Evolutionary conservation across 2,113 vertebrate genomes (phyloP).

Genomic region (Dasyurus viverrinus): DNA sequence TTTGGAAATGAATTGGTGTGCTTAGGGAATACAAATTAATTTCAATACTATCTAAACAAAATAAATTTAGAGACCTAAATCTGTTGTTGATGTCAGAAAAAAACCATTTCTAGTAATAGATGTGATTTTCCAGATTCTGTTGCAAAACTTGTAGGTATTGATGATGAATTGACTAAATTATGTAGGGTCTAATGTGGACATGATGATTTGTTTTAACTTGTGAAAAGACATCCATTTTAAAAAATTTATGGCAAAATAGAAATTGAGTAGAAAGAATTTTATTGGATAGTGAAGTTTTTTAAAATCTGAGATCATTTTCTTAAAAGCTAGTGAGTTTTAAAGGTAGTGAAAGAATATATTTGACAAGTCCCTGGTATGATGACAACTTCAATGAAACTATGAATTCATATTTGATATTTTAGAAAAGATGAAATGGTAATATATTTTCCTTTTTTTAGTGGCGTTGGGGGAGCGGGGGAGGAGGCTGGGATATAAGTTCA

Average conservation of each 20-base stretch:
- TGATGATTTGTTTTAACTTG: neutral
- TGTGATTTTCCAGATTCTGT: conserved; percentile 44
- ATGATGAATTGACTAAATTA: conserved; percentile 30
- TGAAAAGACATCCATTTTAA: conserved; percentile 16
- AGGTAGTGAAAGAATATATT: conserved; percentile 35
- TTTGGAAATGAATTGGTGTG: conserved; percentile 8
- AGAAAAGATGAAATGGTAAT: neutral
- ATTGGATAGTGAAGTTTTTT: neutral
- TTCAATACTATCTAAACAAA: conserved; percentile 43
- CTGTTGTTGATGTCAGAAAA: conserved; percentile 32
- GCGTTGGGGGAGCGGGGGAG: rapidly evolving
- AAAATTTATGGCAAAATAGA: conserved; percentile 16
- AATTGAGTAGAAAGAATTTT: conserved; percentile 25
- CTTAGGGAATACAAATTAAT: conserved; percentile 38
- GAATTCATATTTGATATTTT: conserved; percentile 33
- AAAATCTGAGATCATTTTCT: conserved; percentile 7
- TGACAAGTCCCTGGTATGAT: conserved; percentile 16
- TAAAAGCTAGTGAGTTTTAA: conserved; percentile 27
- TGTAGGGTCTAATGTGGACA: neutral
- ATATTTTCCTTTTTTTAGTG: neutral
- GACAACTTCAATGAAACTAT: neutral
- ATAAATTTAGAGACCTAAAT: conserved; percentile 41
- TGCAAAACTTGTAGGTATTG: conserved; percentile 27
- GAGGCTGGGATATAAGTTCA: neutral
- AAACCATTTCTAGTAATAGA: neutral